Evolutionary conservation across 2,888 invertebrate species (phyloP).

Genomic region (Eremobia ochroleuca): DNA sequence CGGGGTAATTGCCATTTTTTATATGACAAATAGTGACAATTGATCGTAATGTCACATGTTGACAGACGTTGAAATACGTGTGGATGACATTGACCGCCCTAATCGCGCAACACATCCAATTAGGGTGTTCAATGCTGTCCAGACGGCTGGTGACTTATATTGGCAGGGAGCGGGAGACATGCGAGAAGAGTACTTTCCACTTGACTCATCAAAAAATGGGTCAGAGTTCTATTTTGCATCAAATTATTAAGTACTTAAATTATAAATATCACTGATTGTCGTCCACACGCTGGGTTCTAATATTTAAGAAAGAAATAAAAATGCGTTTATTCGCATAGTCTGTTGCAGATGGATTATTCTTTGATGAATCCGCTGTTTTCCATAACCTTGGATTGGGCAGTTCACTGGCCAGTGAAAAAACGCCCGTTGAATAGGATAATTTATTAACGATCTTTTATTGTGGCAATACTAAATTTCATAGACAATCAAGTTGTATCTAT

Average conservation of each 20-base stretch:
- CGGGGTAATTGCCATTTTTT: too few species aligned
- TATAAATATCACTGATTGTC: not conserved
- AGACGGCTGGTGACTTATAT: not conserved
- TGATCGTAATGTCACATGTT: too few species aligned
- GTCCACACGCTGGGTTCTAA: not conserved
- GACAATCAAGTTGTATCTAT: too few species aligned
- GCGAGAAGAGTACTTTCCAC: not conserved
- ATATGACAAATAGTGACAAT: too few species aligned
- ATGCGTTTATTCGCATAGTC: too few species aligned
- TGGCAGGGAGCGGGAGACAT: not conserved
- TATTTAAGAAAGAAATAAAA: too few species aligned
- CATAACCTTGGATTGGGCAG: not conserved
- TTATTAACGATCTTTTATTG: conserved; percentile 5
- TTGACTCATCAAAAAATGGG: not conserved
- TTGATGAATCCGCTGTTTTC: too few species aligned
- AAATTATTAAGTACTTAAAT: not conserved
- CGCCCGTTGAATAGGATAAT: not conserved
- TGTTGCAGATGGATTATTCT: too few species aligned
- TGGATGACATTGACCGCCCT: too few species aligned
- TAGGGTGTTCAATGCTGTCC: not conserved
- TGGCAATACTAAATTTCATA: conserved; percentile 5
- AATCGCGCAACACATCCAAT: too few species aligned
- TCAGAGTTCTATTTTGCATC: not conserved
- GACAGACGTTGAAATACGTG: too few species aligned
- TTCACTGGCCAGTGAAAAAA: not conserved